Base-by-base conservation (phyloP, 1,140 invertebrate genomes). In the Drosophila malerkotliana region DNA sequence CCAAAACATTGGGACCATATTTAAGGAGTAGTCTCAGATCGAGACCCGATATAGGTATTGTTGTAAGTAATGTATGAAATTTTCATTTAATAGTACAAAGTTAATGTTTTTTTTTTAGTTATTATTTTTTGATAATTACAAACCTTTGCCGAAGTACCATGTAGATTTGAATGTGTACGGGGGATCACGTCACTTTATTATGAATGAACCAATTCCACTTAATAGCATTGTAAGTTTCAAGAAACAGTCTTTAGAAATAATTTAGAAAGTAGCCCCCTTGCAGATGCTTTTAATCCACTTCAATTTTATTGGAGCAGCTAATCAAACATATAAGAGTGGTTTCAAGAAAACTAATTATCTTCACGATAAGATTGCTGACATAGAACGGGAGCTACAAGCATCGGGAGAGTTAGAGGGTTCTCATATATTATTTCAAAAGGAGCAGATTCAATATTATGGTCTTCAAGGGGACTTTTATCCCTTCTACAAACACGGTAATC, bases 401-500 rank as follows among this genome's bases (percentile, higher is more conserved):
- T 21, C 41, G 1, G 62, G 73, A 8, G 1, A 63, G 15, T 51
- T 81, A 2, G 12, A 7, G 10, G 15, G 57, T 9, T 63, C 39
- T 10, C 78, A 74, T 64, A 18, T 44, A 37, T n/a, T 81, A 10
- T 73, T 81, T 9, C 48, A 69, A 41, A 41, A 41, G n/a, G 5
- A 14, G 4, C 49, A 44, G 4, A 37, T 58, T 0, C 56, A 26
- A 21, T 55, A 56, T 51, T 57, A 15, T 8, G 78, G 81, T 18
- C 49, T 68, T 10, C 49, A 55, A 48, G 79, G 81, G 18, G 79
- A 81, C 61, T 61, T 45, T 32, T 59, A n/a, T 41, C 39, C 39
- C n/a, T 41, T 41, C 12, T 41, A n/a, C n/a, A 2, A 14, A 9
- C 95, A 99, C 39, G 96, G 99, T 92, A 98, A 99, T 93, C 98